Conservation (phyloP, 2,797 vertebrate species). For the Pangasius djambal region DNA sequence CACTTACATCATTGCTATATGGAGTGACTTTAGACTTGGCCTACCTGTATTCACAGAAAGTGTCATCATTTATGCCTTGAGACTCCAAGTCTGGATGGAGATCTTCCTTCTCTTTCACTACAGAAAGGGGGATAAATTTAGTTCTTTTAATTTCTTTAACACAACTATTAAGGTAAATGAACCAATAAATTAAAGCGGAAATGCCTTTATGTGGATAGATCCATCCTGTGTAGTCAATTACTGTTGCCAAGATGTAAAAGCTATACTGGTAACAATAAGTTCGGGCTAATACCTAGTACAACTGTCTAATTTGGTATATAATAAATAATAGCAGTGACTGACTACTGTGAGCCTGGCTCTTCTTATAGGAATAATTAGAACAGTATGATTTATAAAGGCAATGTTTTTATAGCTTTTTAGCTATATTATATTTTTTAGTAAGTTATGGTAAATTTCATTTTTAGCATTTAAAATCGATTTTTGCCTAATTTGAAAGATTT, state of each 20-base stretch:
- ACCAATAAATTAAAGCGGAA: conserved; percentile 39
- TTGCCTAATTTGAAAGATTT: neutral
- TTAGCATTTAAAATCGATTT: neutral
- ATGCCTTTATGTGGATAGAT: conserved; percentile 19
- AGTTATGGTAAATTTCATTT: neutral
- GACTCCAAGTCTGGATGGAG: conserved; percentile 94
- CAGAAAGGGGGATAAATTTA: conserved; percentile 55
- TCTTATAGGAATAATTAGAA: neutral
- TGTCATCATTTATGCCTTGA: conserved; percentile 95
- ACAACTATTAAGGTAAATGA: conserved; percentile 39
- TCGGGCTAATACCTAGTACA: neutral
- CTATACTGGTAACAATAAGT: neutral
- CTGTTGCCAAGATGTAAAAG: neutral
- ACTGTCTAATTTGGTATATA: neutral
- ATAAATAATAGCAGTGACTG: neutral
- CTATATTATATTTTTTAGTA: neutral
- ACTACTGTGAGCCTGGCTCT: neutral
- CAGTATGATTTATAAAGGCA: neutral
- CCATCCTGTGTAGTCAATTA: conserved; percentile 18
- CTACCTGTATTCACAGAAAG: conserved; percentile 98
- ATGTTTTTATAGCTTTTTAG: neutral
- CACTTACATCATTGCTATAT: conserved; percentile 18
- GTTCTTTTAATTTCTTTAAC: conserved; percentile 28
- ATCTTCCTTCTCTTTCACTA: conserved; percentile 99
- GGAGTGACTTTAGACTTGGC: conserved; percentile 48